Evolutionary conservation across 2,888 invertebrate species (phyloP).

Genomic region (Agelastica alni): DNA sequence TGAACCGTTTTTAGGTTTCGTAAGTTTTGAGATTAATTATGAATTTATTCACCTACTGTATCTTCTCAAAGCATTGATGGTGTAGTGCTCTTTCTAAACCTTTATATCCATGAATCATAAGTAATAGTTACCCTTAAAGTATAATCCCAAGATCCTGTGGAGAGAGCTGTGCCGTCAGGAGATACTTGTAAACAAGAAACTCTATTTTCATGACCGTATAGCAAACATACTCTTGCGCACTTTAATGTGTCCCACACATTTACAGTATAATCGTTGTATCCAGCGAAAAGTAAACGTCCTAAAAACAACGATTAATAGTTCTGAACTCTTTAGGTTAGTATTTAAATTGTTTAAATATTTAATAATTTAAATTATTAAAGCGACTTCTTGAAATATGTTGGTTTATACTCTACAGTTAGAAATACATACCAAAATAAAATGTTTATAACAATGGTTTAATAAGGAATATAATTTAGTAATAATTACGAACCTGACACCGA

Average conservation of each 20-base stretch:
- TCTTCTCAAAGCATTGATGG: no score
- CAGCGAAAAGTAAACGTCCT: constrained; percentile 94
- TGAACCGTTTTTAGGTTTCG: no score
- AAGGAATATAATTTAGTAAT: no score
- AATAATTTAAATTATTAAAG: no score
- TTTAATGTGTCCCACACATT: constrained; percentile 99
- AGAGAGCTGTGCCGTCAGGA: constrained; percentile 96
- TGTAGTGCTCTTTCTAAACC: no score
- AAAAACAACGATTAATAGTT: constrained; percentile 29
- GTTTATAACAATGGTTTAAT: no score
- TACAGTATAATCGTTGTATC: constrained; percentile 98
- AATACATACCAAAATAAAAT: no score
- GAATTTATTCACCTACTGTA: no score
- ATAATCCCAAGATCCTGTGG: constrained; percentile 97
- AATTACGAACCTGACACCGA: constrained; percentile 72
- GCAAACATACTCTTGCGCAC: constrained; percentile 82
- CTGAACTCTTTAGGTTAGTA: not conserved
- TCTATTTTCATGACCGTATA: constrained; percentile 96
- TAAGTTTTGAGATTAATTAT: no score
- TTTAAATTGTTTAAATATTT: no score
- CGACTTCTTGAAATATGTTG: no score
- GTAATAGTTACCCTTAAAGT: constrained; percentile 72
- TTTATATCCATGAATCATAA: not conserved
- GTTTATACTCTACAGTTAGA: no score
- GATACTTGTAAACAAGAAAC: constrained; percentile 91